phyloP scores from a whole-genome alignment of 1,140 invertebrate species.

The Colletes gigas region DNA sequence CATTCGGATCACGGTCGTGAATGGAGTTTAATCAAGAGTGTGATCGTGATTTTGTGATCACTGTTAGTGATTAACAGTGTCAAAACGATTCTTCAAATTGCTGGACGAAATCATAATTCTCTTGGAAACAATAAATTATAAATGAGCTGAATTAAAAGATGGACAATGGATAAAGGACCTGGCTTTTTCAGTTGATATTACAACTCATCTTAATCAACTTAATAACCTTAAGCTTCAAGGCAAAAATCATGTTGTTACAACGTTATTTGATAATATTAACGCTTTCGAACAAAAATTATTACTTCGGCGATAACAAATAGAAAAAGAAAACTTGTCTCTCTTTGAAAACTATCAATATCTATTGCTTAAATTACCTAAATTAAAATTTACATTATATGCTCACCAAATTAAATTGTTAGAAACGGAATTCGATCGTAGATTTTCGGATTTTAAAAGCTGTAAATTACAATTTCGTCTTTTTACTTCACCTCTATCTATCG shows the following conservation, averaged over 20 bases:
- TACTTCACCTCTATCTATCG: slow-evolving; percentile 14
- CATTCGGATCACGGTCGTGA: too few relatives aligned
- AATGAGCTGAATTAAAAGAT: slow-evolving; percentile 4
- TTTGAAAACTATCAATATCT: slow-evolving; percentile 21
- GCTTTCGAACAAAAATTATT: slow-evolving; percentile 18
- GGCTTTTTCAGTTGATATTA: slow-evolving; percentile 14
- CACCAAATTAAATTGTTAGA: background rate
- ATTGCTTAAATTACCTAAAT: slow-evolving; percentile 19
- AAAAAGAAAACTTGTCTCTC: slow-evolving; percentile 20
- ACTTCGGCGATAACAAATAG: slow-evolving; percentile 12
- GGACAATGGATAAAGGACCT: slow-evolving; percentile 7
- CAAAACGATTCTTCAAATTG: background rate
- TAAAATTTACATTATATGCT: slow-evolving; percentile 19
- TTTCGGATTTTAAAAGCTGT: slow-evolving; percentile 16
- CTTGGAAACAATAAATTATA: background rate
- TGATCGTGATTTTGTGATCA: too few relatives aligned
- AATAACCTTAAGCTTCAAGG: slow-evolving; percentile 16
- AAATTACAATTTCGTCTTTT: slow-evolving; percentile 20
- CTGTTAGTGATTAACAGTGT: too few relatives aligned
- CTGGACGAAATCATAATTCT: background rate
- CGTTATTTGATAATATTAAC: slow-evolving; percentile 17
- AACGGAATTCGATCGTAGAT: background rate
- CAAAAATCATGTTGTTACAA: slow-evolving; percentile 21
- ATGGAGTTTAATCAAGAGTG: too few relatives aligned
- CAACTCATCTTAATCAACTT: slow-evolving; percentile 23